phyloP scores from a whole-genome alignment of 1,140 invertebrate genomes.

The Archivesica marissinica region DNA sequence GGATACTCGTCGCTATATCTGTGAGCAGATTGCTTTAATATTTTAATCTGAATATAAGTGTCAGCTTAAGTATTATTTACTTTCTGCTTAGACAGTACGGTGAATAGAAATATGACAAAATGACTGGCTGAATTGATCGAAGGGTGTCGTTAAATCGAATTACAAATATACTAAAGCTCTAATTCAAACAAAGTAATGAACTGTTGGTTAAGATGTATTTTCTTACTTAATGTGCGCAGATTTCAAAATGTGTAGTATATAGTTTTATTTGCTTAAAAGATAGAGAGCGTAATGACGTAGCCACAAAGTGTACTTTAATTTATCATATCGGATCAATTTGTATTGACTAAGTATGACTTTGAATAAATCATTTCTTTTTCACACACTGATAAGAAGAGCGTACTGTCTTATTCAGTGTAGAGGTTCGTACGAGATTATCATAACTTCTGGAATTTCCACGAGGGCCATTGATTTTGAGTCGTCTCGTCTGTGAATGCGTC shows the following conservation, averaged over 20 bases:
- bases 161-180: not conserved
- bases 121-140: not conserved
- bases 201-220: not conserved
- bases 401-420: too few relatives aligned
- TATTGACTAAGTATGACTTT: constrained; percentile 7
- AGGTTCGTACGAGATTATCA: too few relatives aligned
- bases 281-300: not conserved
- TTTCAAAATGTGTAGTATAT: not conserved
- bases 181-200: not conserved
- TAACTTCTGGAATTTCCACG: too few relatives aligned
- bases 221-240: not conserved
- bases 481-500: too few relatives aligned
- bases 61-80: not conserved
- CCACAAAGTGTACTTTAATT: not conserved
- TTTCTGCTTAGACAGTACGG: not conserved
- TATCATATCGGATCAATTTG: not conserved
- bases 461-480: too few relatives aligned
- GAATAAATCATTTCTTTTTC: not conserved
- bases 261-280: not conserved
- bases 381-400: too few relatives aligned
- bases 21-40: too few relatives aligned
- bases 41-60: too few relatives aligned
- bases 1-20: too few relatives aligned
- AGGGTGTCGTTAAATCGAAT: not conserved
- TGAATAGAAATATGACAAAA: not conserved